A percentile compares a stretch with the other conserved stretches of the same genome.
phyloP scores from a whole-genome alignment of 1,140 invertebrate species.

The Chymomyza costata region DNA sequence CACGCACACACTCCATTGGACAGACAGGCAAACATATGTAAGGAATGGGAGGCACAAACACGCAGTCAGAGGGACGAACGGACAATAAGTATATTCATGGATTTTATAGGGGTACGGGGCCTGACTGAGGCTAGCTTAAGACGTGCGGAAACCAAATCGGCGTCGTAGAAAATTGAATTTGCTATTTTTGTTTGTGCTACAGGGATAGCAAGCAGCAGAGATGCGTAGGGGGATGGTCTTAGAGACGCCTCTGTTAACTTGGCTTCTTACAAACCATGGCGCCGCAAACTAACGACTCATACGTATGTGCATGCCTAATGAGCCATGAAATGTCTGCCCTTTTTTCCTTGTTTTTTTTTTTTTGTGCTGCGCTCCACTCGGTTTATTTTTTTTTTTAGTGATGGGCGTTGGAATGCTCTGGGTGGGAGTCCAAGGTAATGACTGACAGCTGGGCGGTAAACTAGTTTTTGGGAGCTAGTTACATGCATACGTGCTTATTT shows the following conservation, averaged over 20 bases:
- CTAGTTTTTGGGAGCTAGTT: conserved; percentile 9
- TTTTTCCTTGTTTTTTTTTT: conserved; percentile 16
- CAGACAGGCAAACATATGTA: no score
- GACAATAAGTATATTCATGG: conserved; percentile 65
- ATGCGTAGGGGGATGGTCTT: not conserved
- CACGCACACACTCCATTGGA: no score
- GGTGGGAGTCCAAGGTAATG: no score
- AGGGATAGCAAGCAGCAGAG: not conserved
- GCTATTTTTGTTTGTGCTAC: conserved; percentile 38
- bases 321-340: conserved; percentile 61
- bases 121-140: conserved; percentile 51
- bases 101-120: conserved; percentile 21
- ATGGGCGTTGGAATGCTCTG: no score
- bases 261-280: no score
- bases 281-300: no score
- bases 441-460: conserved; percentile 48
- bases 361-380: not conserved
- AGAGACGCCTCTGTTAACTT: no score
- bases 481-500: no score
- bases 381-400: conserved; percentile 33
- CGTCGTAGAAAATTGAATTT: conserved; percentile 73
- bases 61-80: conserved; percentile 26
- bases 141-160: conserved; percentile 71
- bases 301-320: conserved; percentile 71
- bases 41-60: conserved; percentile 1